Evolutionary conservation across 2,888 invertebrate genomes (phyloP), one percentile per base, ranked within the genome.

Genomic region (Acrobasis consociella): DNA sequence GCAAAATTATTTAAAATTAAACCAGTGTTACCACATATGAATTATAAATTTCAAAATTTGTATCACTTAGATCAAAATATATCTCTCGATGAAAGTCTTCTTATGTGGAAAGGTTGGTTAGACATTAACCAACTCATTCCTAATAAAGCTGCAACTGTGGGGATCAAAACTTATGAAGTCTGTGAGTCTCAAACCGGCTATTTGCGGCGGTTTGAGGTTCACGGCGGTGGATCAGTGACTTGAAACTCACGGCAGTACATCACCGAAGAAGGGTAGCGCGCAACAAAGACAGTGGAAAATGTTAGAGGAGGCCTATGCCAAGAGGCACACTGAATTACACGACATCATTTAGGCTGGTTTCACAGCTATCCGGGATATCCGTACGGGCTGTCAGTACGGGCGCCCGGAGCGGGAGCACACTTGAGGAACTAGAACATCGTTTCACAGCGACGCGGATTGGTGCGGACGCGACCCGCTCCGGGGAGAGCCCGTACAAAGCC

Each of bases 101-200:
- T 64, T 0, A 15, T 50, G 63, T 75, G 74, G 74, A 75, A 72
- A 55, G 74, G 75, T 31, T 70, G 69, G 68, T 58, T 74, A 0
- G 60, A 66, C 37, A 72, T 74, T 1, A 75, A 72, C 7, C 75
- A 75, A 53, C 64, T 70, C 1, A 72, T 73, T 16, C 65, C 46
- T 1, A 72, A 72, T 22, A 71, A 74, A 66, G 68, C 67, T 7
- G 71, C 71, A 0, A 15, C 51, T 11, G 60, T 62, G 0, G 73
- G 74, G 0, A 71, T 75, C 0, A 74, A 74, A 62, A 67, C 68
- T 0, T 74, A 72, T 58, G 74, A 74, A 39, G 8, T 76, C 2
- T 75, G 73, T 59, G 74, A 74, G 22, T 72, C 73, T 11, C 61
- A 67, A 37, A 68, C 70, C 9, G 72, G 74, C 0, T 74, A 76